These are phyloP conservation scores for Drosophila navojoa DNA, from an alignment of 1,140 invertebrate genomes.

Conservation along the genomic window DNA sequence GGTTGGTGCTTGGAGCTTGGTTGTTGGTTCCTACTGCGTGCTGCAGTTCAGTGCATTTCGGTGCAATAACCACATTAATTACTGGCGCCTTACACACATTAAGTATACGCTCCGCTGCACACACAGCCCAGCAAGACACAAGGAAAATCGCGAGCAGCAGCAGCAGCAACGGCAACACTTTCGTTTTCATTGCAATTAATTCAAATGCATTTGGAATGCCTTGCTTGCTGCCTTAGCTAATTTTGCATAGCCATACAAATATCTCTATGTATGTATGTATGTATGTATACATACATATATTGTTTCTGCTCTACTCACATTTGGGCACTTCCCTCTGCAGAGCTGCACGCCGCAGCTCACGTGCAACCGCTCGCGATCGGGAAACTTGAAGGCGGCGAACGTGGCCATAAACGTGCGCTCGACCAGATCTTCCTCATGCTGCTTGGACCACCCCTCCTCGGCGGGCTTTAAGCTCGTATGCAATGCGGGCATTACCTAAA, in stretches of 20 bases:
- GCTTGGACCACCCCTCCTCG: slow-evolving; percentile 83
- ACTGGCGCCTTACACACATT: slow-evolving; percentile 49
- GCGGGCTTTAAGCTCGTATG: slow-evolving; percentile 64
- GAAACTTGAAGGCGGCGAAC: slow-evolving; percentile 92
- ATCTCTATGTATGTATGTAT: too few species aligned
- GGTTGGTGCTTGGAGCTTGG: neutral
- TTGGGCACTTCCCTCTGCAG: slow-evolving; percentile 88
- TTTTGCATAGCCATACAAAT: slow-evolving; percentile 14
- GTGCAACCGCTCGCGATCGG: slow-evolving; percentile 89
- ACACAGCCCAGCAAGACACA: slow-evolving; percentile 16
- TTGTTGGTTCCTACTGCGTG: slow-evolving; percentile 8
- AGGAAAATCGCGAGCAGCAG: neutral
- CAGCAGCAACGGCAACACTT: slow-evolving; percentile 56
- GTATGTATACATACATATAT: neutral
- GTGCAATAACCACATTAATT: slow-evolving; percentile 83
- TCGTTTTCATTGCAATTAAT: slow-evolving; percentile 80
- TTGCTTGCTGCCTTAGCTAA: slow-evolving; percentile 18
- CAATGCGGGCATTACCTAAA: slow-evolving; percentile 81
- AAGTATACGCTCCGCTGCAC: slow-evolving; percentile 61
- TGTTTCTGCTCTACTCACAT: slow-evolving; percentile 74
- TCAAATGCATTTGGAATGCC: slow-evolving; percentile 51
- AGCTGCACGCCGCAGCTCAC: slow-evolving; percentile 88
- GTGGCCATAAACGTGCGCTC: slow-evolving; percentile 85
- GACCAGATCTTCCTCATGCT: slow-evolving; percentile 80
- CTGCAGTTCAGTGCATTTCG: slow-evolving; percentile 74